These are phyloP conservation scores for Mustelus asterias DNA, from an alignment of 2,113 vertebrate genomes.

Conservation along the genomic window DNA sequence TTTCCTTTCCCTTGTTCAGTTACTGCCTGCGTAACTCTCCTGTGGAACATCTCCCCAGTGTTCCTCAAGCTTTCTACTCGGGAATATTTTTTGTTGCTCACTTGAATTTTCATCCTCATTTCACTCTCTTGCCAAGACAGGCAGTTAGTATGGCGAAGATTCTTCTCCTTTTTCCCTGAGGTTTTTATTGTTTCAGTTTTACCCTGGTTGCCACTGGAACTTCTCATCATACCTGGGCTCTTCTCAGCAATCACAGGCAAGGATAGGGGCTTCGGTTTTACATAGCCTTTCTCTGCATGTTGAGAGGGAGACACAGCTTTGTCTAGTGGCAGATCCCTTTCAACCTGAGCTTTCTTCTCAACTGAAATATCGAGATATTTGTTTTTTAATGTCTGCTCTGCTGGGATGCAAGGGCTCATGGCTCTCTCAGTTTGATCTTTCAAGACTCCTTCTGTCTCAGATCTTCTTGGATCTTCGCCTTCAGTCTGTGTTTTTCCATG, in stretches of 20 bases:
- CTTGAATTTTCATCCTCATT: slow-evolving; percentile 40
- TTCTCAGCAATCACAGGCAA: slow-evolving; percentile 24
- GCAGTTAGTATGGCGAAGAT: slow-evolving; percentile 50
- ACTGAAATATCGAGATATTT: not conserved
- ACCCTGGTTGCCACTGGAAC: not conserved
- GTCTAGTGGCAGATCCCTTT: not conserved
- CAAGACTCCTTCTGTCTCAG: not conserved
- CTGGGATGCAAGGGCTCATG: not conserved
- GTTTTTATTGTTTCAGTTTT: not conserved
- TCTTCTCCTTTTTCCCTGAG: slow-evolving; percentile 10
- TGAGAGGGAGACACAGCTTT: not conserved
- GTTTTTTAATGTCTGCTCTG: not conserved
- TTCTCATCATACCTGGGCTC: not conserved
- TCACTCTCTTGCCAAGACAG: slow-evolving; percentile 86
- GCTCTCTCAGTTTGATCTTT: not conserved
- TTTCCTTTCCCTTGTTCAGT: slow-evolving; percentile 70
- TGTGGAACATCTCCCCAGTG: slow-evolving; percentile 41
- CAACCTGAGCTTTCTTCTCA: not conserved
- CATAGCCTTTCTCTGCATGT: not conserved
- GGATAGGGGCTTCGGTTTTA: slow-evolving; percentile 11
- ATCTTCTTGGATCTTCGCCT: too few relatives aligned
- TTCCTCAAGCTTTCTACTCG: slow-evolving; percentile 62
- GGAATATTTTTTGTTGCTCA: slow-evolving; percentile 57
- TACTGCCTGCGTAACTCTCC: slow-evolving; percentile 42
- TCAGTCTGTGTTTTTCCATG: not conserved